These are phyloP conservation scores for Thysanoteuthis rhombus DNA, from an alignment of 2,888 invertebrate genomes.

Conservation along the genomic window DNA sequence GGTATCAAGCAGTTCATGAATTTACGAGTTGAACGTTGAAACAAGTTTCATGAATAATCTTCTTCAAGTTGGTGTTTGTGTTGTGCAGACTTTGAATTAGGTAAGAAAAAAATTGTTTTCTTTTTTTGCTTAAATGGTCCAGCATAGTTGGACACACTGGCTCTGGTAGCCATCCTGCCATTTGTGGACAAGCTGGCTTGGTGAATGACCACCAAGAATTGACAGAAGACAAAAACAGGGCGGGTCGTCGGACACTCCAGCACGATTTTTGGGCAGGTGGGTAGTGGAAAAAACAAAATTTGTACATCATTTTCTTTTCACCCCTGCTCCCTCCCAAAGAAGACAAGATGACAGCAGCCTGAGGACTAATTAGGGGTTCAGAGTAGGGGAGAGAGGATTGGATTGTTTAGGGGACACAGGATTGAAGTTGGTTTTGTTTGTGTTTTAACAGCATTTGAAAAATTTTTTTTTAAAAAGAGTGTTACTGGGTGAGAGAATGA, in stretches of 20 bases:
- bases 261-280: neutral
- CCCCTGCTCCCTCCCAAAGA: neutral
- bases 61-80: too few species aligned
- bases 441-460: too few species aligned
- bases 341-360: constrained; percentile 1
- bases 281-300: neutral
- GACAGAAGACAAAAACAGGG: neutral
- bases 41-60: too few species aligned
- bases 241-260: neutral
- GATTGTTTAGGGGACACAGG: neutral
- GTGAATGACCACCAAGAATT: neutral
- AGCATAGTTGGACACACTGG: neutral
- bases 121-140: neutral
- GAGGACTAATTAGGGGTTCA: neutral
- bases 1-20: too few species aligned
- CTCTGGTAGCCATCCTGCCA: neutral
- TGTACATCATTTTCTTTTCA: neutral
- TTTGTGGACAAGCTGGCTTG: neutral
- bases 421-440: neutral
- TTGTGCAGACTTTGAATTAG: neutral
- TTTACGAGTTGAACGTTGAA: too few species aligned
- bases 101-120: too few species aligned
- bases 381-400: neutral
- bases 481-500: neutral
- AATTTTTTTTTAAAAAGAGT: neutral